Evolutionary conservation across 2,113 vertebrate species (phyloP), one percentile per base, ranked within the genome.

Genomic region (Brachyistius frenatus): DNA sequence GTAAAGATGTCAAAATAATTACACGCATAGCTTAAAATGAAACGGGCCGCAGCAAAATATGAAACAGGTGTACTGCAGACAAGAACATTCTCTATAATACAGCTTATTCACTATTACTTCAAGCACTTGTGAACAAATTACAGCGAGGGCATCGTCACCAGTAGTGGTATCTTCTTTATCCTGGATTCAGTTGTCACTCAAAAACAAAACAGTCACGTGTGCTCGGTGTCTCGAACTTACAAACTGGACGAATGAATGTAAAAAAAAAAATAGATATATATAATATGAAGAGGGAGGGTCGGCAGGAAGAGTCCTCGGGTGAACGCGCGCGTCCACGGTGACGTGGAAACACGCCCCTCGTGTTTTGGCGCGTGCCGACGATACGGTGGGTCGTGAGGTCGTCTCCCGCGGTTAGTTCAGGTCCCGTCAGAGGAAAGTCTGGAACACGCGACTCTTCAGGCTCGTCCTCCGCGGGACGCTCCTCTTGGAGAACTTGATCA

Each of bases 401-500:
- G 23, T 23, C 23, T 23, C 23, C 23, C 23, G 23, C 52, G 15
- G 46, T 35, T 41, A 6, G 16, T n/a, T 62, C 5, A 66, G 47
- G 71, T 39, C 58, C 31, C 1, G 31, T 95, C 83, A 95, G 71
- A 95, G 88, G 46, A 95, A 93, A 15, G 92, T 92, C 72, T 94
- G 94, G 80, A 95, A 94, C 65, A 95, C 72, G 1, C 89, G 83
- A 3, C 86, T 80, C 47, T 73, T 94, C 68, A 94, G 88, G 54
- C 91, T 94, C 36, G 82, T 81, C 0, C 64, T 90, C 16, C 71
- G 73, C 3, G 90, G 81, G 39, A 85, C 50, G 7, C 85, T 94
- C 81, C 73, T 83, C 0, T 61, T 75, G 0, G 90, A 85, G 49
- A 87, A 84, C 81, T 82, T 94, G 13, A 94, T 79, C 39, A 83